Conservation (phyloP, 2,797 vertebrate genomes). For the Pempheris klunzingeri region DNA sequence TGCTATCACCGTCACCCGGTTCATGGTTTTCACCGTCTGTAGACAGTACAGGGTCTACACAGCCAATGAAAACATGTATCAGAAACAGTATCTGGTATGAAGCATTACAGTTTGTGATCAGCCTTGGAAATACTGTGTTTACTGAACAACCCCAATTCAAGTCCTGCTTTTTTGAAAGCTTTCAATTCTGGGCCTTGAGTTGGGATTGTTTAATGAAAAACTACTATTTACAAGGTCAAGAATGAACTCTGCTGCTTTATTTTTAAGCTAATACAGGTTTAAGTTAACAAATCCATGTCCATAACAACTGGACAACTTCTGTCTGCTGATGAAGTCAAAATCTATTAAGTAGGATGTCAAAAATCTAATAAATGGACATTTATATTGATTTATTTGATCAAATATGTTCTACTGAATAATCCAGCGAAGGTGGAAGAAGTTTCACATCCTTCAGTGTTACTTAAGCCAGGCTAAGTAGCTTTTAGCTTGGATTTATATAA, state of each 20-base stretch:
- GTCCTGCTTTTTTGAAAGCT: neutral
- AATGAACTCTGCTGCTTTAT: neutral
- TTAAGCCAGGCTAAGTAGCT: neutral
- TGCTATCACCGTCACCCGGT: neutral
- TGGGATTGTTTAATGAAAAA: neutral
- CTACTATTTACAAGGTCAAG: neutral
- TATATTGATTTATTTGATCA: neutral
- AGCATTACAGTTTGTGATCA: neutral
- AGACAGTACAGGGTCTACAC: conserved; percentile 32
- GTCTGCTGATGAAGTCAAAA: neutral
- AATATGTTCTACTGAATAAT: neutral
- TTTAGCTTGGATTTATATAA: too few species aligned
- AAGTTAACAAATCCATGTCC: neutral
- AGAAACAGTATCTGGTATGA: neutral
- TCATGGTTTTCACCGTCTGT: conserved; percentile 6
- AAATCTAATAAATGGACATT: neutral
- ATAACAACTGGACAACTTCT: neutral
- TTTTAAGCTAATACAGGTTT: neutral
- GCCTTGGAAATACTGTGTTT: neutral
- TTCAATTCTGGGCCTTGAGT: neutral
- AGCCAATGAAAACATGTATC: neutral
- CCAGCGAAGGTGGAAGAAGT: neutral
- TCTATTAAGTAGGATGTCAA: too few species aligned
- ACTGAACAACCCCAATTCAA: neutral
- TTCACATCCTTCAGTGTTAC: neutral